A percentile compares a stretch with the other conserved stretches of the same genome.
Conservation (phyloP, 2,113 vertebrate species). For the Tetrao urogallus region DNA sequence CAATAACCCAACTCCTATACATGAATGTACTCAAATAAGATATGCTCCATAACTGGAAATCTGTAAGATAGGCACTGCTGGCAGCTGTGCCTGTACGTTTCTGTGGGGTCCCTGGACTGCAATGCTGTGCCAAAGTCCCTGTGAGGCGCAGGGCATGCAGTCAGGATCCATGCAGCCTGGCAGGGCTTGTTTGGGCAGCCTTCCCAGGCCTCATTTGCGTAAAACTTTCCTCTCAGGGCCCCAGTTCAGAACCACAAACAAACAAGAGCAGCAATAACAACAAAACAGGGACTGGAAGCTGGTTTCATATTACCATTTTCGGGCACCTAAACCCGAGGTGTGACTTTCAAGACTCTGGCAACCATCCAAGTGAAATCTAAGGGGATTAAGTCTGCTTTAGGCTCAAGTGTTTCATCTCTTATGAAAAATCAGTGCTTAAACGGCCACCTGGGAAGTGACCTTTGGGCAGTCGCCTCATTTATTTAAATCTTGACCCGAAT, state of each 20-base stretch:
- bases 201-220: background rate
- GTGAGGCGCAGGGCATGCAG: background rate
- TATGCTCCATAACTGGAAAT: background rate
- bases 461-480: background rate
- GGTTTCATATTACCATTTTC: background rate
- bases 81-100: background rate
- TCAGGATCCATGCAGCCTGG: background rate
- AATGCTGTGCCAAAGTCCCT: background rate
- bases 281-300: background rate
- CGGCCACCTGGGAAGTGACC: background rate
- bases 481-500: background rate
- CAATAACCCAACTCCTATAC: background rate
- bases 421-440: background rate
- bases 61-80: background rate
- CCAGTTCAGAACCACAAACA: background rate
- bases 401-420: background rate
- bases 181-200: background rate
- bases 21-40: background rate
- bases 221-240: background rate
- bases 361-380: background rate
- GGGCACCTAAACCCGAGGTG: background rate
- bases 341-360: background rate
- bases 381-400: background rate
- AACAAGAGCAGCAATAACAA: background rate
- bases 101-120: fast-evolving